Evolutionary conservation across 2,797 vertebrate species (phyloP).

Genomic region (Diceros bicornis): DNA sequence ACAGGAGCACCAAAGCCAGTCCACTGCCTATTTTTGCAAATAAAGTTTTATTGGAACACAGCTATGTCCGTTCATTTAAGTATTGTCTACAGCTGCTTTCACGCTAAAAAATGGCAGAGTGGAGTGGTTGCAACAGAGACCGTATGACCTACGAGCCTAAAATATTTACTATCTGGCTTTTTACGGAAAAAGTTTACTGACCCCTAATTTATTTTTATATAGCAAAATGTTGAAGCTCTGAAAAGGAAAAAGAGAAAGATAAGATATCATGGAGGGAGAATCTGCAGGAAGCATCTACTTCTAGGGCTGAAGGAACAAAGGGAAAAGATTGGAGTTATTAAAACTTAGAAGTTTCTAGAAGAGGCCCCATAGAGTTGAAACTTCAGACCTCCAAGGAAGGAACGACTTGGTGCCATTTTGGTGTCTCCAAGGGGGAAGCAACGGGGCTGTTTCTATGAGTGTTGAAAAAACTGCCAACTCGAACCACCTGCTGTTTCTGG

Average conservation of each 20-base stretch:
- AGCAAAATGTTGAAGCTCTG: not conserved
- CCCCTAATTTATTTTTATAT: not conserved
- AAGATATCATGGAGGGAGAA: not conserved
- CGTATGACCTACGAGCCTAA: not conserved
- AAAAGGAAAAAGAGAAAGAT: not conserved
- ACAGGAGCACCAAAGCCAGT: not conserved
- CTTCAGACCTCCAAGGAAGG: not conserved
- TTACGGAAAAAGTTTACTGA: not conserved
- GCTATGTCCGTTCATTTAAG: not conserved
- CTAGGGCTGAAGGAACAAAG: not conserved
- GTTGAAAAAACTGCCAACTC: not conserved
- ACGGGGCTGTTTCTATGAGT: not conserved
- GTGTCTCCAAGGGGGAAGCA: not conserved
- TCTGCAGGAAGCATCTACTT: not conserved
- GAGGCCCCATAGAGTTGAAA: not conserved
- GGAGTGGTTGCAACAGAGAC: not conserved
- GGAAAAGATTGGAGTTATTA: not conserved
- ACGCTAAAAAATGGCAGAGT: not conserved
- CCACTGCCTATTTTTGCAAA: not conserved
- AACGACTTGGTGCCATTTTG: not conserved
- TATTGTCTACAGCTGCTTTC: not conserved
- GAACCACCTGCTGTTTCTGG: not conserved
- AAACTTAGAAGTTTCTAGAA: not conserved
- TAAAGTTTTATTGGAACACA: not conserved
- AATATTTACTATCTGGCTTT: not conserved